These are phyloP conservation scores for Caradrina kadenii DNA, from an alignment of 2,888 invertebrate genomes.

Conservation along the genomic window DNA sequence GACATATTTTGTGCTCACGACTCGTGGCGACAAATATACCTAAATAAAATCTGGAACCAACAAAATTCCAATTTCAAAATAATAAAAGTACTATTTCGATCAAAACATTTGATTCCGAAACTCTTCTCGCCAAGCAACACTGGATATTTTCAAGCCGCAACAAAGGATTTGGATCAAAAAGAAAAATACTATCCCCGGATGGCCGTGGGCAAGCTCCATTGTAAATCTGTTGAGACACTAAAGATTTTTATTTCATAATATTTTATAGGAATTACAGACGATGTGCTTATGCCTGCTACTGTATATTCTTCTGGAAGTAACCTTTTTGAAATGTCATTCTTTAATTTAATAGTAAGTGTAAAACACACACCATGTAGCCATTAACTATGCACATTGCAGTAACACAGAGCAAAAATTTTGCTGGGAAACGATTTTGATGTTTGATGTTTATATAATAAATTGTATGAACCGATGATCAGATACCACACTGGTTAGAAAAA, in stretches of 20 bases:
- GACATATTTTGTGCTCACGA: too few relatives aligned
- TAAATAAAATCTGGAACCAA: not conserved
- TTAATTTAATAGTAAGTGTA: too few relatives aligned
- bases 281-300: slow-evolving; percentile 13
- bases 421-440: too few relatives aligned
- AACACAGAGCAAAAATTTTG: too few relatives aligned
- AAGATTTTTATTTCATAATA: slow-evolving; percentile 54
- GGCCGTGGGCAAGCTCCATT: slow-evolving; percentile 57
- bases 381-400: too few relatives aligned
- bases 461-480: too few relatives aligned
- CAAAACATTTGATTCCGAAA: slow-evolving; percentile 56
- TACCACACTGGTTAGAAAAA: too few relatives aligned
- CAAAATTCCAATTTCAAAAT: not conserved
- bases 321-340: too few relatives aligned
- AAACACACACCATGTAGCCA: too few relatives aligned
- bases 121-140: slow-evolving; percentile 32
- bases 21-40: too few relatives aligned
- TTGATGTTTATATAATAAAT: too few relatives aligned
- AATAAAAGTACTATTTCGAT: slow-evolving; percentile 45
- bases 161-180: slow-evolving; percentile 61
- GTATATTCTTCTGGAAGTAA: not conserved
- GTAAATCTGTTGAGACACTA: slow-evolving; percentile 55
- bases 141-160: slow-evolving; percentile 58
- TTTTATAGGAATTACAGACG: slow-evolving; percentile 36
- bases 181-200: slow-evolving; percentile 47